Base-by-base conservation (phyloP, 2,797 vertebrate species). In the Cyclopterus lumpus region DNA sequence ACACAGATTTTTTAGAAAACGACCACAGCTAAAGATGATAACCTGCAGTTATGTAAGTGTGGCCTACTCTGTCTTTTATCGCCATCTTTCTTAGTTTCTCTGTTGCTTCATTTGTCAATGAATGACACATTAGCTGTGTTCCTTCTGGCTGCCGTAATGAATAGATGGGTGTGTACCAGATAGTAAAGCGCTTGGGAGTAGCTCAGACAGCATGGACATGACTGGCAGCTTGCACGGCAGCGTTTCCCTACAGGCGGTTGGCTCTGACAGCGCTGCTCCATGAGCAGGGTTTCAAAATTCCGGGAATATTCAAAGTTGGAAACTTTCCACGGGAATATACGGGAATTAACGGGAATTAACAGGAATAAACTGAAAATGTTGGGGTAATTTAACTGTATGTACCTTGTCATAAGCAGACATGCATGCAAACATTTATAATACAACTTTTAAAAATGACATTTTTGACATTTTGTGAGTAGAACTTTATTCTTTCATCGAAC, bases 1-100 rank as follows among this genome's bases (percentile, higher is more conserved):
- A 87, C 77, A 3, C 83, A 91, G 74, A 80, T 90, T 85, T 83
- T 89, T 82, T 90, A 93, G 91, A 91, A 90, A 75, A 86, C 86
- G 78, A 85, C 82, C 60, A 51, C 57, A 83, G 61, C 49, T 67
- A 75, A 63, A 70, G 85, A 76, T 53, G 81, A 86, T 68, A 73
- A 83, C 55, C 79, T 83, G 76, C 88, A 79, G n/a, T 81, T 58
- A 53, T 90, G 87, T 86, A 92, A 93, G 93, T 85, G 90, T 77
- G 30, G 11, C 38, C 28, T 32, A 0, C 42, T 65, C 6, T 4
- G 34, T 53, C n/a, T 36, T 38, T 48, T 18, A 40, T 46, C 54
- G 7, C 11, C 24, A n/a, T 28, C 55, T 46, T 5, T 44, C 54
- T 62, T 24, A 12, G 26, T 6, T 62, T 38, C 26, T 26, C 24